phyloP scores from a whole-genome alignment of 2,797 vertebrate species.

The Sardinella longiceps region DNA sequence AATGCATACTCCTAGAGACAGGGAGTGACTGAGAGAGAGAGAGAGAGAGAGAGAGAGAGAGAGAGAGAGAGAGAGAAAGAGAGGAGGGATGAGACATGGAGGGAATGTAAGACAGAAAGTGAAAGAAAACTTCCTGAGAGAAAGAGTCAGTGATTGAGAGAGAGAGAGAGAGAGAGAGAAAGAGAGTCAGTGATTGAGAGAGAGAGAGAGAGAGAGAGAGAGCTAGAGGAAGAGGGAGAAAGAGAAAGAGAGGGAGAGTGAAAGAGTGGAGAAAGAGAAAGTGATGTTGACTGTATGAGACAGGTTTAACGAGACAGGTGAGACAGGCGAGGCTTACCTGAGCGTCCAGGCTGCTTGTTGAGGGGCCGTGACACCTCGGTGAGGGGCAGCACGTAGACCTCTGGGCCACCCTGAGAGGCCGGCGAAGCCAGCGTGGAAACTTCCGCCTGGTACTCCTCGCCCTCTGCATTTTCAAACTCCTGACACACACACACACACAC shows the following conservation, averaged over 20 bases:
- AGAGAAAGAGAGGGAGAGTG: background rate
- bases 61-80: background rate
- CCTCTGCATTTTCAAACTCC: conserved; percentile 95
- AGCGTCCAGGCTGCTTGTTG: conserved; percentile 86
- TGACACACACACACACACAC: conserved; percentile 55
- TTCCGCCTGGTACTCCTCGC: conserved; percentile 84
- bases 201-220: background rate
- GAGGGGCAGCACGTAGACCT: conserved; percentile 94
- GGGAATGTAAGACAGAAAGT: background rate
- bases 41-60: background rate
- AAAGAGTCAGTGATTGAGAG: no score
- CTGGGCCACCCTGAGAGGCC: conserved; percentile 82
- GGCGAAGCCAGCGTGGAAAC: conserved; percentile 85
- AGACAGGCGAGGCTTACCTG: conserved; percentile 73
- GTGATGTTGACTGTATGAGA: no score
- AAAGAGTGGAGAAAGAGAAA: background rate
- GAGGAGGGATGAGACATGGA: no score
- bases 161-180: background rate
- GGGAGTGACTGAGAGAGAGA: no score
- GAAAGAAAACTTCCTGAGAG: no score
- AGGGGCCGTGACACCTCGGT: conserved; percentile 89
- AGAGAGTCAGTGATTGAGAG: no score
- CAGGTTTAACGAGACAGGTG: no score
- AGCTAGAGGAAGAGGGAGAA: background rate
- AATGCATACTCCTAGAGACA: no score